These are phyloP conservation scores for Electrophaes corylata DNA, from an alignment of 2,888 invertebrate genomes.

Conservation along the genomic window DNA sequence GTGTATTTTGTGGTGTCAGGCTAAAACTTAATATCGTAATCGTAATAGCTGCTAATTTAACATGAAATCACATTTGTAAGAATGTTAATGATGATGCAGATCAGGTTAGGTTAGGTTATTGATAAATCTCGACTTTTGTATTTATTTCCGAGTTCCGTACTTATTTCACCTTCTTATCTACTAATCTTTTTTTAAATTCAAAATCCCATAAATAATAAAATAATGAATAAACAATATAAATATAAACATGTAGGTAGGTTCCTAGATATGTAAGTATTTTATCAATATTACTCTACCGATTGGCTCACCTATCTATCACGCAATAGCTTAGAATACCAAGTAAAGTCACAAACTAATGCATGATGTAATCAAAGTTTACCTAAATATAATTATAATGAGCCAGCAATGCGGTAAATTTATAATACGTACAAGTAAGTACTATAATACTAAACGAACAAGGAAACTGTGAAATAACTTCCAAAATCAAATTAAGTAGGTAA, in stretches of 20 bases:
- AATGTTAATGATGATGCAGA: background rate
- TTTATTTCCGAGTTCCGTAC: too few species aligned
- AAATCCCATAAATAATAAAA: too few species aligned
- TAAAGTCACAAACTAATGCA: constrained; percentile 23
- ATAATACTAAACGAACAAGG: constrained; percentile 7
- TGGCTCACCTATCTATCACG: constrained; percentile 9
- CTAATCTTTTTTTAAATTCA: too few species aligned
- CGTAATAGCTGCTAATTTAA: too few species aligned
- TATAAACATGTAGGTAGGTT: background rate
- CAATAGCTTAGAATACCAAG: constrained; percentile 19
- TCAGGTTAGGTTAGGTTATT: too few species aligned
- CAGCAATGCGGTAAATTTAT: too few species aligned
- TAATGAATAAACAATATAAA: too few species aligned
- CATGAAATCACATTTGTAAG: background rate
- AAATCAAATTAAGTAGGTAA: constrained; percentile 15
- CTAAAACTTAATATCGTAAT: too few species aligned
- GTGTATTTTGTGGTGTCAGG: background rate
- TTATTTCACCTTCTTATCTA: too few species aligned
- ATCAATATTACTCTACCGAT: constrained; percentile 7
- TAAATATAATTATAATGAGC: background rate
- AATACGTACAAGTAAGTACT: too few species aligned
- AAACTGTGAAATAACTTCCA: too few species aligned
- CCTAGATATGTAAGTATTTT: background rate
- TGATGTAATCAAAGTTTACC: constrained; percentile 1
- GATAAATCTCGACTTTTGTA: too few species aligned